phyloP scores from a whole-genome alignment of 2,113 vertebrate species.

The Rattus rattus region DNA sequence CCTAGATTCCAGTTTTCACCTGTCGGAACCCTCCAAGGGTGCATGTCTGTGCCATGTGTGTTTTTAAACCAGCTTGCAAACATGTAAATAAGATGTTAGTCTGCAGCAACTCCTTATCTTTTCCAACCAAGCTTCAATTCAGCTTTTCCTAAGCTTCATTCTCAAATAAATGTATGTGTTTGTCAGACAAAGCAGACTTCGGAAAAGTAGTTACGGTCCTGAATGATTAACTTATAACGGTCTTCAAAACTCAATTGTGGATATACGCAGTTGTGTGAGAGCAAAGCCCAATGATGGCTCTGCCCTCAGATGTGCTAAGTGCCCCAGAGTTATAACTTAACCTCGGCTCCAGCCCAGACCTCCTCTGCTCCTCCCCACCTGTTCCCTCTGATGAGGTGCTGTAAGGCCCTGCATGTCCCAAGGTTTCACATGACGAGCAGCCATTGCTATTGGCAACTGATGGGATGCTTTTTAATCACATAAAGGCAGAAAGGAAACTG shows the following conservation, averaged over 20 bases:
- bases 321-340: background rate
- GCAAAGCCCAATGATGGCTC: background rate
- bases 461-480: background rate
- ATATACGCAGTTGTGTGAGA: background rate
- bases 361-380: background rate
- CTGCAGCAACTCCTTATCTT: background rate
- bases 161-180: background rate
- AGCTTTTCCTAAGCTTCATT: background rate
- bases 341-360: background rate
- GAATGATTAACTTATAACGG: background rate
- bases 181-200: background rate
- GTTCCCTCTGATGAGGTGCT: background rate
- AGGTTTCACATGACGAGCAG: conserved; percentile 33
- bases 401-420: background rate
- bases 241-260: background rate
- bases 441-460: background rate
- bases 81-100: background rate
- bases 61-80: background rate
- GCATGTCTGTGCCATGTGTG: background rate
- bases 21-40: background rate
- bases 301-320: background rate
- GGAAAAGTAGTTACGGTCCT: background rate
- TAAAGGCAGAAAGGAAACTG: conserved; percentile 33
- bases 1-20: background rate
- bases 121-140: background rate